A percentile compares a stretch with the other conserved stretches of the same genome.
Evolutionary conservation across 2,888 invertebrate genomes (phyloP).

Genomic region (Phragmatobia fuliginosa): DNA sequence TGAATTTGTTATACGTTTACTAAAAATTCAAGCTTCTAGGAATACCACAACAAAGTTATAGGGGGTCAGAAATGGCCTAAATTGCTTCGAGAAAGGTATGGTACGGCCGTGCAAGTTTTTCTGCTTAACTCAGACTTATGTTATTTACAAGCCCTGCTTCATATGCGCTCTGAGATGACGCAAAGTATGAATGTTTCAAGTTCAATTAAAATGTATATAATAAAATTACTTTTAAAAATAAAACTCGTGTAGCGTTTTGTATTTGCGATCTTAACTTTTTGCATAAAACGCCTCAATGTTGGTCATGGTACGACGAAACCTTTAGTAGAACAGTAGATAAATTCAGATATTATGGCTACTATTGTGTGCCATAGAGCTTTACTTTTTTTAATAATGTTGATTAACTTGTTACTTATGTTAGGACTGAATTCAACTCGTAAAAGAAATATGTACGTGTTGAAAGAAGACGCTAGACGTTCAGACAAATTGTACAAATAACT

Average conservation of each 20-base stretch:
- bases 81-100: too few relatives aligned
- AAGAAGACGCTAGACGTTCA: too few relatives aligned
- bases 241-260: constrained; percentile 12
- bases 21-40: too few relatives aligned
- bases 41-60: too few relatives aligned
- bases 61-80: too few relatives aligned
- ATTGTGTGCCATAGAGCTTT: constrained; percentile 3
- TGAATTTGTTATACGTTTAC: too few relatives aligned
- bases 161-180: neutral
- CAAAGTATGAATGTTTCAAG: neutral
- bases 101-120: too few relatives aligned
- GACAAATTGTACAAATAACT: too few relatives aligned
- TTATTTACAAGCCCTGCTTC: neutral
- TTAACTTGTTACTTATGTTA: neutral
- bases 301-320: constrained; percentile 40
- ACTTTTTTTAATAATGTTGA: neutral
- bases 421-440: neutral
- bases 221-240: constrained; percentile 1
- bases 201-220: neutral
- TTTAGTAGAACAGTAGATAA: constrained; percentile 20
- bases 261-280: constrained; percentile 33
- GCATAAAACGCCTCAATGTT: constrained; percentile 37
- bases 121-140: neutral
- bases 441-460: neutral
- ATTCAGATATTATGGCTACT: constrained; percentile 12